phyloP scores from a whole-genome alignment of 2,113 vertebrate species.

The Ciconia maguari region DNA sequence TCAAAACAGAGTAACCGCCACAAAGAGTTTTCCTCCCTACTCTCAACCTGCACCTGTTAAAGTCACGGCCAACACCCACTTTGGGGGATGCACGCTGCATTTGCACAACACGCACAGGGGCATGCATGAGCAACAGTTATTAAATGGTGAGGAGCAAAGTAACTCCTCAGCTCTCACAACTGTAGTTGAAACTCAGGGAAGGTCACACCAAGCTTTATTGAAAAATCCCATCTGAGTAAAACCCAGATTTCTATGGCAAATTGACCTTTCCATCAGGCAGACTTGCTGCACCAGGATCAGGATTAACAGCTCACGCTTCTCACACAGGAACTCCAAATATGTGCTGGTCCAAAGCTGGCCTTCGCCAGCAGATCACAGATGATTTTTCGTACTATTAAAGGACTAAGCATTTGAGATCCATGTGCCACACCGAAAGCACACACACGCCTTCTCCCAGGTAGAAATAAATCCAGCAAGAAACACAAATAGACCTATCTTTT shows the following conservation, averaged over 20 bases:
- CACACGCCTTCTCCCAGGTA: conserved; percentile 12
- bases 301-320: background rate
- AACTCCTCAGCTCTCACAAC: background rate
- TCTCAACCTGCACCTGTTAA: background rate
- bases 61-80: background rate
- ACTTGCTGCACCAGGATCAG: background rate
- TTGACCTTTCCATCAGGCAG: background rate
- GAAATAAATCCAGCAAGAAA: conserved; percentile 58
- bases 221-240: background rate
- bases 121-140: background rate
- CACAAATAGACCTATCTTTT: conserved; percentile 27
- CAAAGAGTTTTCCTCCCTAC: background rate
- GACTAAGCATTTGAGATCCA: background rate
- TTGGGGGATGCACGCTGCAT: background rate
- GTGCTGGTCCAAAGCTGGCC: background rate
- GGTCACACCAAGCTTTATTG: background rate
- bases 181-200: background rate
- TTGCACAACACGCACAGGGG: background rate
- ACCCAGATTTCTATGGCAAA: background rate
- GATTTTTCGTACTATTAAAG: background rate
- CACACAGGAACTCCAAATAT: background rate
- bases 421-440: background rate
- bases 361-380: background rate
- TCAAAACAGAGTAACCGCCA: background rate
- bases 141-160: background rate